phyloP scores from a whole-genome alignment of 2,888 invertebrate genomes.

The Andrena minutula region DNA sequence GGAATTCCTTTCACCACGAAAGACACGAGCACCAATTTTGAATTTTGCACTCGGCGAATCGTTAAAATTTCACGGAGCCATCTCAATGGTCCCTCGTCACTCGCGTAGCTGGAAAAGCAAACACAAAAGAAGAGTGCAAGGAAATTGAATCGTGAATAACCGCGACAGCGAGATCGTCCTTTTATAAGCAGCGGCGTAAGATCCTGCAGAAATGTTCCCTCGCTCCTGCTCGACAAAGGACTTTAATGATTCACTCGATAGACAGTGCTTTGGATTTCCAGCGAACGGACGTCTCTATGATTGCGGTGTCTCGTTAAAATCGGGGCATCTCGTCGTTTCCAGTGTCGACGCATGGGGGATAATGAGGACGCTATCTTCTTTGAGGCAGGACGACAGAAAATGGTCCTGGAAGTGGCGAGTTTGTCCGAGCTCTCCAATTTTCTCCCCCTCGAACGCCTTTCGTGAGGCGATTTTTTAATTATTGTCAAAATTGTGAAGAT shows the following conservation, averaged over 20 bases:
- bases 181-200: conserved; percentile 14
- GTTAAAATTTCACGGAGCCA: neutral
- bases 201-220: neutral
- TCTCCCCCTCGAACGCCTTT: no score
- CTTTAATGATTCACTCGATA: conserved; percentile 50
- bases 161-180: conserved; percentile 12
- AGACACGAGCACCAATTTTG: neutral
- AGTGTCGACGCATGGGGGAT: conserved; percentile 26
- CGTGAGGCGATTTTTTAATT: no score
- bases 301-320: conserved; percentile 38
- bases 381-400: neutral
- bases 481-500: no score
- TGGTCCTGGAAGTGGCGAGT: neutral
- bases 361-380: conserved; percentile 28
- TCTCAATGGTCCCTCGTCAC: neutral
- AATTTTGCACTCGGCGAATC: neutral
- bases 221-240: conserved; percentile 39
- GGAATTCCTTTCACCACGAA: neutral
- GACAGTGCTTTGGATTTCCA: conserved; percentile 33
- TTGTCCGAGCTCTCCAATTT: neutral
- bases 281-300: conserved; percentile 12
- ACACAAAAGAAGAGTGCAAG: conserved; percentile 23
- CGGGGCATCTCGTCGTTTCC: conserved; percentile 4
- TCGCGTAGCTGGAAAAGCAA: neutral
- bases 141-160: conserved; percentile 36